Conservation (phyloP, 64 coral and sea anemone genomes). For the Stichodactyla mertensii region DNA sequence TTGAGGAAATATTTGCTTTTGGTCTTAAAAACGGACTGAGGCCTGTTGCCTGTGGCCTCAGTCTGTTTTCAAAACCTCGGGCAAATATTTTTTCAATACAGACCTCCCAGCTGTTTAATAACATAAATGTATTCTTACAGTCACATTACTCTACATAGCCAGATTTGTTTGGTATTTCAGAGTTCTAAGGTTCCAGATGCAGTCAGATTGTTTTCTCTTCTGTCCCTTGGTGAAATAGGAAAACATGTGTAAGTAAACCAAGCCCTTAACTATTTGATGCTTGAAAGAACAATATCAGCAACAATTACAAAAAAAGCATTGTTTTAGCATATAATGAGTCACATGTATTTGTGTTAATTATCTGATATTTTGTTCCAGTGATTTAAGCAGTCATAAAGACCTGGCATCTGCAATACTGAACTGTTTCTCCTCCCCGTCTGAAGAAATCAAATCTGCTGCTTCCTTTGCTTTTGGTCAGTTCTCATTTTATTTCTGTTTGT, state of each 20-base stretch:
- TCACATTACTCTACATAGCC: too few relatives aligned
- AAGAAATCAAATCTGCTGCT: constrained; percentile 95
- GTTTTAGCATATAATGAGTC: not conserved
- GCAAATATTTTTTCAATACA: too few relatives aligned
- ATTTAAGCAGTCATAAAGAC: constrained; percentile 83
- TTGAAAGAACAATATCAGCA: too few relatives aligned
- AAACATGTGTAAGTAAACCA: constrained; percentile 77
- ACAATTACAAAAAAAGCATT: too few relatives aligned
- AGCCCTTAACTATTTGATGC: too few relatives aligned
- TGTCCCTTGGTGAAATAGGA: constrained; percentile 93
- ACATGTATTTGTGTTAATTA: not conserved
- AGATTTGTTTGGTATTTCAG: constrained; percentile 32
- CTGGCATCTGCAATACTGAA: constrained; percentile 77
- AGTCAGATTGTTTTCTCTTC: constrained; percentile 78
- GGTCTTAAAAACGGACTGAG: too few relatives aligned
- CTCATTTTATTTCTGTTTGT: not conserved
- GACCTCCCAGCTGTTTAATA: too few relatives aligned
- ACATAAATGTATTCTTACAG: too few relatives aligned
- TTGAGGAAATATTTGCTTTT: too few relatives aligned
- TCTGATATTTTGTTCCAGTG: constrained; percentile 41
- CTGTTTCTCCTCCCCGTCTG: constrained; percentile 92
- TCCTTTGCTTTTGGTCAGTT: constrained; percentile 95
- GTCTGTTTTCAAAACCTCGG: too few relatives aligned
- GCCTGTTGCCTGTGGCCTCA: too few relatives aligned
- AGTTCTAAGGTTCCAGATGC: constrained; percentile 78